Evolutionary conservation across 2,113 vertebrate genomes (phyloP), one percentile per base, ranked within the genome.

Genomic region (Ammodytes marinus): DNA sequence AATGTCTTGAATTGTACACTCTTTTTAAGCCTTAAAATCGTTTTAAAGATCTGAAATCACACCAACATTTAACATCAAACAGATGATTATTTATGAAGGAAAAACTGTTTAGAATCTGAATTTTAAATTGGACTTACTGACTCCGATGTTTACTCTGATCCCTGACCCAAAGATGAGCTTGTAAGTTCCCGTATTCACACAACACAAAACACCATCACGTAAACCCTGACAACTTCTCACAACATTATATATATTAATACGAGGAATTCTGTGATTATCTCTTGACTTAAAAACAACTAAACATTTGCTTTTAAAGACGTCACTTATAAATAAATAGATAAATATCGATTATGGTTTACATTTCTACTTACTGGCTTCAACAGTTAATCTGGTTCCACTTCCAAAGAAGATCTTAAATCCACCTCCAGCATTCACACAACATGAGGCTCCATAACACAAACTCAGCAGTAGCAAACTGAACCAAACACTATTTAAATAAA

Each of bases 141-240:
- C 3, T 47, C 69, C 54, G 8, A 35, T 4, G 4, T 8, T 84
- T 10, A 87, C 61, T 43, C 15, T 60, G 68, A 27, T 8, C 13
- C 73, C 86, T 27, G 77, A 39, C 4, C 8, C 85, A 70, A 84
- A 84, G 52, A 78, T 10, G 5, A 84, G 47, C 6, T 78, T 66
- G 52, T 65, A n/a, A 4, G 4, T 60, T 58, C 43, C 73, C 45
- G 59, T 61, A 0, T 79, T 12, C 74, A 72, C 80, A 83, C 80
- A 66, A 11, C 19, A 40, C 0, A 1, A 54, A 8, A 13, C 54
- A 27, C 17, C 46, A 14, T 2, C 0, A 59, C 83, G 52, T 3
- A 66, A 84, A 84, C 70, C 52, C 10, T 0, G 10, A 4, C 63
- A 66, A 8, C 45, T 27, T 27, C 27, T 27, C 27, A 27, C 27